These are phyloP conservation scores for Gracilinanus agilis DNA, from an alignment of 2,113 vertebrate species.

Conservation along the genomic window DNA sequence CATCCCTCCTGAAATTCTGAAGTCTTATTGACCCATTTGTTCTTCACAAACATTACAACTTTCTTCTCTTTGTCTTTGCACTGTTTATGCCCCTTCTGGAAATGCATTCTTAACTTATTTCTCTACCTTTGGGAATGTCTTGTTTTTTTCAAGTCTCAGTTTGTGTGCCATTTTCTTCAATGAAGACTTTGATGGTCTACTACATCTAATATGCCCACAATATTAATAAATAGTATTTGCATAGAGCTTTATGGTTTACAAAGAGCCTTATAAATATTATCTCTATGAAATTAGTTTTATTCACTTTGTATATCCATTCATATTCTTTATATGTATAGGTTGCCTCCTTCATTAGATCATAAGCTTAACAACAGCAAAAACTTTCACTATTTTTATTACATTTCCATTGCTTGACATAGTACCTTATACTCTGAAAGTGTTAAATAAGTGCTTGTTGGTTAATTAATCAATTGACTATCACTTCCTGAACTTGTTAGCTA, in stretches of 20 bases:
- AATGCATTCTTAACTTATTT: too few species aligned
- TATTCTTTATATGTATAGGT: background rate
- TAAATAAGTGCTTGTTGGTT: background rate
- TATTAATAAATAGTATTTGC: background rate
- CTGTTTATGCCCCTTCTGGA: too few species aligned
- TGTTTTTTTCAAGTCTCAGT: background rate
- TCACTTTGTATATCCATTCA: too few species aligned
- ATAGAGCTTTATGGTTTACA: background rate
- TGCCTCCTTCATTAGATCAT: too few species aligned
- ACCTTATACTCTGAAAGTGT: background rate
- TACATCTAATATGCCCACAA: background rate
- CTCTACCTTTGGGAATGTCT: background rate
- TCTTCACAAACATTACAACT: background rate
- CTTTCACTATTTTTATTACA: background rate
- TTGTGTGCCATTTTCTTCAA: background rate
- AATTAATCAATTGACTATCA: background rate
- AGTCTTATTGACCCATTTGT: background rate
- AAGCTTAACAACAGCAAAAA: background rate
- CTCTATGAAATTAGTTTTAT: background rate
- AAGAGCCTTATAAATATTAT: background rate
- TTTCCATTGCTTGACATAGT: background rate
- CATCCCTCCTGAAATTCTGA: background rate
- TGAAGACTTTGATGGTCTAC: background rate
- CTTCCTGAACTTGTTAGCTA: background rate
- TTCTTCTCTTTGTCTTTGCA: background rate